These are phyloP conservation scores for Sphyrna mokarran DNA, from an alignment of 2,113 vertebrate genomes.

Conservation along the genomic window DNA sequence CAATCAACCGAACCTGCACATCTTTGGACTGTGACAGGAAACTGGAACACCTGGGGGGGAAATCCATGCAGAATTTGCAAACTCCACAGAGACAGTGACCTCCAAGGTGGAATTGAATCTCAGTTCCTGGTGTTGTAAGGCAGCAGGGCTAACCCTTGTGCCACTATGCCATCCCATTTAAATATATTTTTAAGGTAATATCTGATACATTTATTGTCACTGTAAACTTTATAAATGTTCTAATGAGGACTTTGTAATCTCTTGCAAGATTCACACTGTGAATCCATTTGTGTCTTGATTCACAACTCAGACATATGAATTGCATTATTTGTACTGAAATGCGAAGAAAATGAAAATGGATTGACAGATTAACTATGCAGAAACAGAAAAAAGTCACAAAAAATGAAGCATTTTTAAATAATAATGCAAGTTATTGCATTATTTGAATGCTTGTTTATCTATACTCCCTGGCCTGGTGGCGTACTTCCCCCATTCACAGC, in stretches of 20 bases:
- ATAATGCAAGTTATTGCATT: background rate
- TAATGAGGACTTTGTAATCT: background rate
- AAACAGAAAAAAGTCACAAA: background rate
- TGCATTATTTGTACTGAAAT: background rate
- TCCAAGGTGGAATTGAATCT: too few relatives aligned
- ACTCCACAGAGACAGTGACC: too few relatives aligned
- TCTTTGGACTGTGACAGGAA: too few relatives aligned
- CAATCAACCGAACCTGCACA: too few relatives aligned
- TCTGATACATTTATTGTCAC: background rate
- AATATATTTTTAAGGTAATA: too few relatives aligned
- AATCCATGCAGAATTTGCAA: too few relatives aligned
- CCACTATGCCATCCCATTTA: too few relatives aligned
- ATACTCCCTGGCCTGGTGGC: background rate
- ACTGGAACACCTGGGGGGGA: too few relatives aligned
- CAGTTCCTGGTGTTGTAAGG: too few relatives aligned
- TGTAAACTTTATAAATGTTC: background rate
- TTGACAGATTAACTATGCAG: background rate
- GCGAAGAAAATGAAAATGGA: background rate
- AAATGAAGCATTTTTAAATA: background rate
- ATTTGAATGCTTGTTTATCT: background rate
- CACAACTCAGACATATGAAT: background rate
- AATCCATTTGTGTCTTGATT: background rate
- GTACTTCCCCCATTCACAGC: slow-evolving; percentile 26
- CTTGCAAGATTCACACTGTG: background rate
- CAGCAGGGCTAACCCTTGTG: too few relatives aligned